Conservation (phyloP, 2,888 invertebrate species). For the Aporophyla nigra region DNA sequence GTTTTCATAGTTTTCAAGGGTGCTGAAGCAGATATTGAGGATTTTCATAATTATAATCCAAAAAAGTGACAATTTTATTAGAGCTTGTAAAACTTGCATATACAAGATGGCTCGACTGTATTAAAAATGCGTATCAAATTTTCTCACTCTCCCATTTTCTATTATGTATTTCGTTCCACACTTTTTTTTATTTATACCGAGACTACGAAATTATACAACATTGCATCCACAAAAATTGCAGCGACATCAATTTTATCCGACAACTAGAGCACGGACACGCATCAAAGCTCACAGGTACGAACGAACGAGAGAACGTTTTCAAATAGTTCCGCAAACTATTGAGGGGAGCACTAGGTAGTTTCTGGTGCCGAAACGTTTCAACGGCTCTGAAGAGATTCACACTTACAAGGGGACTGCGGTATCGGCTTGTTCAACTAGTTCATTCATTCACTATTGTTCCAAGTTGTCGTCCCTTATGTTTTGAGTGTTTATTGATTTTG, state of each 20-base stretch:
- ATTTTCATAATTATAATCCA: no score
- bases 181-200: not conserved
- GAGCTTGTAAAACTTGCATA: no score
- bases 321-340: slow-evolving; percentile 80
- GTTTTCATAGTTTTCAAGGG: no score
- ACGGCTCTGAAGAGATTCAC: slow-evolving; percentile 31
- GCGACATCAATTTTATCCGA: slow-evolving; percentile 30
- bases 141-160: no score
- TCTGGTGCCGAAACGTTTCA: slow-evolving; percentile 7
- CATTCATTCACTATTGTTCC: slow-evolving; percentile 19
- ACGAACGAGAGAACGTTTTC: slow-evolving; percentile 61
- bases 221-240: slow-evolving; percentile 11
- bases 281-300: slow-evolving; percentile 1
- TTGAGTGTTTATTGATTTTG: not conserved
- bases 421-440: slow-evolving; percentile 1
- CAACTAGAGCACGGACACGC: slow-evolving; percentile 17
- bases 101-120: no score
- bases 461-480: not conserved
- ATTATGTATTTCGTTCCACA: no score
- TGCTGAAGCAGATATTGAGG: no score
- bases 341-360: slow-evolving; percentile 61
- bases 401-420: slow-evolving; percentile 2
- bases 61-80: no score
- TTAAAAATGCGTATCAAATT: no score
- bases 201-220: not conserved